These are phyloP conservation scores for Ifrita kowaldi DNA, from an alignment of 2,113 vertebrate species.

Conservation along the genomic window DNA sequence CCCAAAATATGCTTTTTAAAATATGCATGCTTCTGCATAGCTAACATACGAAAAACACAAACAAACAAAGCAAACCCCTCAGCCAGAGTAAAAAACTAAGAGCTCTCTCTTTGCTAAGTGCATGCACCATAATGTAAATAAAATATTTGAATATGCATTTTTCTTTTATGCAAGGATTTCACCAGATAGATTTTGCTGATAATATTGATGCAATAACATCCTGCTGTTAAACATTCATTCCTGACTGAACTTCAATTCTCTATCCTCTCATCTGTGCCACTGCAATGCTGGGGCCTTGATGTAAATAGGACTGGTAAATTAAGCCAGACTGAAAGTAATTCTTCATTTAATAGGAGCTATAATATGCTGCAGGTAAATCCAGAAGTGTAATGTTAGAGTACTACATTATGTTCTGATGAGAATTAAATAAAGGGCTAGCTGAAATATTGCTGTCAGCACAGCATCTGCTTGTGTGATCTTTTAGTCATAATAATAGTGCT, in stretches of 20 bases:
- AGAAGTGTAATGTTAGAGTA: background rate
- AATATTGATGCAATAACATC: background rate
- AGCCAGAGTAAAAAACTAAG: background rate
- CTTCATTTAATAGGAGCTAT: background rate
- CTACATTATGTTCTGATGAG: background rate
- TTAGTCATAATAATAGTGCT: slow-evolving; percentile 55
- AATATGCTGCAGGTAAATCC: background rate
- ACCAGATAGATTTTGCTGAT: background rate
- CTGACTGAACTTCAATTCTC: background rate
- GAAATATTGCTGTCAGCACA: slow-evolving; percentile 50
- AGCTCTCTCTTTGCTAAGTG: background rate
- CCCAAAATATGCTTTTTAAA: background rate
- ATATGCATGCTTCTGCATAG: background rate
- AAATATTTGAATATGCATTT: background rate
- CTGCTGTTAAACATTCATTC: background rate
- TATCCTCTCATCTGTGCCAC: background rate
- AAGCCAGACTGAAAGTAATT: background rate
- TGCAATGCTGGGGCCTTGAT: background rate
- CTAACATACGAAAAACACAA: background rate
- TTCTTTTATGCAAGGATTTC: background rate
- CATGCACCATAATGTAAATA: background rate
- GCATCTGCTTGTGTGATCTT: slow-evolving; percentile 57
- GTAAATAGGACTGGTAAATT: background rate
- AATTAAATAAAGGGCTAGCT: slow-evolving; percentile 62
- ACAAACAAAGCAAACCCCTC: background rate